Evolutionary conservation across 1,140 invertebrate species (phyloP).

Genomic region (Ladona fulva): DNA sequence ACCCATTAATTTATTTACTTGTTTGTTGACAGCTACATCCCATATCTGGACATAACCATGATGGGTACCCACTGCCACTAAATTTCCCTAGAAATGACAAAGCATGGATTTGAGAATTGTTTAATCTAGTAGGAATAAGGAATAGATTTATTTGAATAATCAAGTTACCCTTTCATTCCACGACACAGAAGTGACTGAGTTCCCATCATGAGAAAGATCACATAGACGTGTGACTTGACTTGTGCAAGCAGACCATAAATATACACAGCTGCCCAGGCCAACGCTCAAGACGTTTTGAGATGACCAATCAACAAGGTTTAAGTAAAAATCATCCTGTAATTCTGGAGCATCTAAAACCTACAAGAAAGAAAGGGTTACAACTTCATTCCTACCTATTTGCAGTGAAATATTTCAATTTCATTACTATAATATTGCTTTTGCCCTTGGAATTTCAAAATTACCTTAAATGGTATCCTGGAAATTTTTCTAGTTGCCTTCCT

Average conservation of each 20-base stretch:
- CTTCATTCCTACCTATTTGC: neutral
- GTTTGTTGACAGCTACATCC: slow-evolving; percentile 93
- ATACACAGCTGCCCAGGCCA: slow-evolving; percentile 96
- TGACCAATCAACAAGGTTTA: slow-evolving; percentile 99
- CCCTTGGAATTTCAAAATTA: slow-evolving; percentile 23
- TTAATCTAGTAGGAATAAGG: neutral
- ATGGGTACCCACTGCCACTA: slow-evolving; percentile 96
- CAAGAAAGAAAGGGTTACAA: slow-evolving; percentile 19
- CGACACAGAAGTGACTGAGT: slow-evolving; percentile 95
- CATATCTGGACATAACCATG: slow-evolving; percentile 95
- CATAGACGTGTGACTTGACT: slow-evolving; percentile 94
- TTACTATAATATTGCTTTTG: neutral
- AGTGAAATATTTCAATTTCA: neutral
- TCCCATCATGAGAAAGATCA: slow-evolving; percentile 85
- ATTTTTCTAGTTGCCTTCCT: slow-evolving; percentile 94
- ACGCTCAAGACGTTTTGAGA: slow-evolving; percentile 97
- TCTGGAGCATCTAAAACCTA: slow-evolving; percentile 93
- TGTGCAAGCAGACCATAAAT: slow-evolving; percentile 98
- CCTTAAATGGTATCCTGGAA: slow-evolving; percentile 94
- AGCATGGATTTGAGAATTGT: too few species aligned
- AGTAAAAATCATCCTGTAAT: slow-evolving; percentile 97
- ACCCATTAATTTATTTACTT: slow-evolving; percentile 83
- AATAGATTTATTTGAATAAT: neutral
- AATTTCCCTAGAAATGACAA: slow-evolving; percentile 56
- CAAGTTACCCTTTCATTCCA: slow-evolving; percentile 82